Evolutionary conservation across 2,888 invertebrate genomes (phyloP).

Genomic region (Schrankia costaestrigalis): DNA sequence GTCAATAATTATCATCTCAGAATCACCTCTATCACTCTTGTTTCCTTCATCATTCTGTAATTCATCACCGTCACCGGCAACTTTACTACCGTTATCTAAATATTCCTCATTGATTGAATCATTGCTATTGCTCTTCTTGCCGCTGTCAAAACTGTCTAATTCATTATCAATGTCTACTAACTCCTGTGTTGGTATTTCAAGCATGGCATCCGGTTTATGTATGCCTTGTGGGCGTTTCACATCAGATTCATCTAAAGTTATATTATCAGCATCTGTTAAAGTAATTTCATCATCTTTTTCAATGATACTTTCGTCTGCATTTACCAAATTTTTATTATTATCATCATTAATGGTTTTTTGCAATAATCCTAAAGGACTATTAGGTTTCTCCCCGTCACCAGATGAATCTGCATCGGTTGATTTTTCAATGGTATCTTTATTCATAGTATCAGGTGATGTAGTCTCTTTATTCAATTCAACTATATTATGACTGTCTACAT

Average conservation of each 20-base stretch:
- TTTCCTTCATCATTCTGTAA: neutral
- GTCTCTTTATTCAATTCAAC: neutral
- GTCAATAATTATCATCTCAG: neutral
- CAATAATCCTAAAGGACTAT: neutral
- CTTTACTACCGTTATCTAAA: neutral
- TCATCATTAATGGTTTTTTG: neutral
- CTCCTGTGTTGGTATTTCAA: constrained; percentile 64
- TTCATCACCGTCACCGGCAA: neutral
- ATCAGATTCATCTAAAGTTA: neutral
- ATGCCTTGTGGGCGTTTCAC: too few species aligned
- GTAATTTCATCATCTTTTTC: neutral
- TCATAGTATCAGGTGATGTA: neutral
- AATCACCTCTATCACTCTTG: neutral
- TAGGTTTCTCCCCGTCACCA: neutral
- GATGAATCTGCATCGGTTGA: neutral
- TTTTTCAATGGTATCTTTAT: neutral
- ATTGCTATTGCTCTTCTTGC: too few species aligned
- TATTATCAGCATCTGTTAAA: neutral
- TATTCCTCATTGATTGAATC: neutral
- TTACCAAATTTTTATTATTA: neutral
- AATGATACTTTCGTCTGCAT: neutral
- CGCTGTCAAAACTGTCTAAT: constrained; percentile 14
- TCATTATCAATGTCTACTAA: constrained; percentile 46
- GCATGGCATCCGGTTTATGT: constrained; percentile 61
- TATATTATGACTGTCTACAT: neutral